Conservation (phyloP, 2,113 vertebrate genomes). For the Thryonomys swinderianus region DNA sequence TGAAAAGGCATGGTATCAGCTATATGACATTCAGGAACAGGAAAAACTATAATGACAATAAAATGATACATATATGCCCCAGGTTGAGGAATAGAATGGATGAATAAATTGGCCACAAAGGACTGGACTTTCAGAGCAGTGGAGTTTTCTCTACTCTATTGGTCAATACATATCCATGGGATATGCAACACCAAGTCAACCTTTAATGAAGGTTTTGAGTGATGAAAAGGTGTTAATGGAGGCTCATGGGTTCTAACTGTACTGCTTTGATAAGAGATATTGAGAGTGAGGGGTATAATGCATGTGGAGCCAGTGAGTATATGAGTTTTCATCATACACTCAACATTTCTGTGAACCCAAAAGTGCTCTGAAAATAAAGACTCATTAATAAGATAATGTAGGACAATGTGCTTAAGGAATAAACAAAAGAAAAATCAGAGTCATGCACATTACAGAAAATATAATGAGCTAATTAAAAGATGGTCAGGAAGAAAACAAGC, state of each 20-base stretch:
- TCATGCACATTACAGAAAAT: background rate
- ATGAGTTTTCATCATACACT: background rate
- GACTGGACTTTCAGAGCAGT: background rate
- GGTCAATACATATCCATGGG: background rate
- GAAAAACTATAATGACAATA: background rate
- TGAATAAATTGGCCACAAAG: background rate
- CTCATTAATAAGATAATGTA: background rate
- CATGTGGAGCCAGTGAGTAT: background rate
- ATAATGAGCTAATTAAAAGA: background rate
- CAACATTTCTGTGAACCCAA: background rate
- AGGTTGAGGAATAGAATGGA: background rate
- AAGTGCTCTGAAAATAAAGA: background rate
- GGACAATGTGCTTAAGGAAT: background rate
- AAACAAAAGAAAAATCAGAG: constrained; percentile 36
- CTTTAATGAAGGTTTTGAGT: background rate
- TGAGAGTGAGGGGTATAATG: too few species aligned
- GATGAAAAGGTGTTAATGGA: background rate
- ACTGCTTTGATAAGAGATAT: background rate
- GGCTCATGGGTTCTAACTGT: background rate
- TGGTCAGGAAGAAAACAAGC: background rate
- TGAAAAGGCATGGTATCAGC: background rate
- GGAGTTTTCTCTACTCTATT: background rate
- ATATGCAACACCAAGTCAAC: background rate
- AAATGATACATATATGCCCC: background rate
- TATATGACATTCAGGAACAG: background rate